A percentile compares a stretch with the other conserved stretches of the same genome.
These are phyloP conservation scores for Neuroterus valhalla DNA, from an alignment of 1,140 invertebrate species.

Conservation along the genomic window DNA sequence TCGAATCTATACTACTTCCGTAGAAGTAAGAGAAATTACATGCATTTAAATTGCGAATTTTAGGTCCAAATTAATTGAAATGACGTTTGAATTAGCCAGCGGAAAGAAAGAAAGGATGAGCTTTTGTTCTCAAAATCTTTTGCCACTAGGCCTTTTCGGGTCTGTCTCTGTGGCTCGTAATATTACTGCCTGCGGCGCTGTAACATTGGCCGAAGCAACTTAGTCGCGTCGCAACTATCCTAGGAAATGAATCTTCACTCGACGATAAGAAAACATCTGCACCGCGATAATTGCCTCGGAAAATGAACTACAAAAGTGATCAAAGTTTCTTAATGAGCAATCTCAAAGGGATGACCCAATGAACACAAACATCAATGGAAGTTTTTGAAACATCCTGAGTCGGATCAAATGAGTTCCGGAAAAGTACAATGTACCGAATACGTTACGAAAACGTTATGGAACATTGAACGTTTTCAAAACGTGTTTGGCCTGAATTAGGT, in stretches of 20 bases:
- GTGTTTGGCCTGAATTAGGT: too few species aligned
- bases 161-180: slow-evolving; percentile 1
- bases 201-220: slow-evolving; percentile 27
- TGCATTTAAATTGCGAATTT: neutral
- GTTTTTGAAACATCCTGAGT: too few species aligned
- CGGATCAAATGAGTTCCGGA: too few species aligned
- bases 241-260: slow-evolving; percentile 13
- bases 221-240: slow-evolving; percentile 14
- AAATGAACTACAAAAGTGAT: slow-evolving; percentile 22
- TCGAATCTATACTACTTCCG: neutral
- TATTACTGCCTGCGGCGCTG: slow-evolving; percentile 15
- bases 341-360: neutral
- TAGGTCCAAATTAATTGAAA: neutral
- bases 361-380: neutral
- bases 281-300: slow-evolving; percentile 19
- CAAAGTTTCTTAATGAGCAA: slow-evolving; percentile 9
- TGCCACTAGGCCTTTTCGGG: neutral
- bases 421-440: too few species aligned
- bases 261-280: slow-evolving; percentile 5
- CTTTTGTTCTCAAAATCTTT: slow-evolving; percentile 21
- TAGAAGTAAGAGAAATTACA: neutral
- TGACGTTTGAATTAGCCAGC: neutral
- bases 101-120: slow-evolving; percentile 1
- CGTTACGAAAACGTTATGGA: too few species aligned
- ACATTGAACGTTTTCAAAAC: too few species aligned